Evolutionary conservation across 2,797 vertebrate species (phyloP).

Genomic region (Lepus oiostolus): DNA sequence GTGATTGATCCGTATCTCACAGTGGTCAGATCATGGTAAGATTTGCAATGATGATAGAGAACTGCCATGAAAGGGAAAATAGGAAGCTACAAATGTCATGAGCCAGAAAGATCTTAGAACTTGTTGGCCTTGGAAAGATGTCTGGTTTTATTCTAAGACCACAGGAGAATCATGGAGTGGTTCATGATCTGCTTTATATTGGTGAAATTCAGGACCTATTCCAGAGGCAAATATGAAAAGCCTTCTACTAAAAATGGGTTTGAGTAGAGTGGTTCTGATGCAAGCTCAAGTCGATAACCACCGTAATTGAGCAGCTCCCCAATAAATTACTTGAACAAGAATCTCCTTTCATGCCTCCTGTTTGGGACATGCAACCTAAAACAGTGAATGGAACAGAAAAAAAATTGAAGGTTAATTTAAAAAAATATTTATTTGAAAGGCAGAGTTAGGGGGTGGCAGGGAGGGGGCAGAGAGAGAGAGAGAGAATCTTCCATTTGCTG

Average conservation of each 20-base stretch:
- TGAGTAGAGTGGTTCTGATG: background rate
- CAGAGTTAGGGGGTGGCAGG: too few relatives aligned
- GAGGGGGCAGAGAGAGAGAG: too few relatives aligned
- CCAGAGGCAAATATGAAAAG: background rate
- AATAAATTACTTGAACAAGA: background rate
- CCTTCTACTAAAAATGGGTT: background rate
- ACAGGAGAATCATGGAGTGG: background rate
- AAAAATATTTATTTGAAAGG: too few relatives aligned
- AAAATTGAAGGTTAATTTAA: background rate
- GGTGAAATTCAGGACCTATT: background rate
- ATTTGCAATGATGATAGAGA: background rate
- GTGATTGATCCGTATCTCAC: background rate
- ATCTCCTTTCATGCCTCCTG: background rate
- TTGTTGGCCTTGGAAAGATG: background rate
- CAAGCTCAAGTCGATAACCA: background rate
- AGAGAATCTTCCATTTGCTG: too few relatives aligned
- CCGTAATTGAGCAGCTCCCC: background rate
- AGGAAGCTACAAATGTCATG: background rate
- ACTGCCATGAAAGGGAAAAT: background rate
- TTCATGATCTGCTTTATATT: background rate
- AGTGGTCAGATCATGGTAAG: background rate
- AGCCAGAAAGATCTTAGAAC: background rate
- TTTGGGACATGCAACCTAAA: background rate
- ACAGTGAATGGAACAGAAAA: background rate
- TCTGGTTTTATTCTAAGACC: conserved; percentile 3